A percentile compares a stretch with the other conserved stretches of the same genome.
Conservation (phyloP, 2,797 vertebrate species). For the Ceryle rudis region DNA sequence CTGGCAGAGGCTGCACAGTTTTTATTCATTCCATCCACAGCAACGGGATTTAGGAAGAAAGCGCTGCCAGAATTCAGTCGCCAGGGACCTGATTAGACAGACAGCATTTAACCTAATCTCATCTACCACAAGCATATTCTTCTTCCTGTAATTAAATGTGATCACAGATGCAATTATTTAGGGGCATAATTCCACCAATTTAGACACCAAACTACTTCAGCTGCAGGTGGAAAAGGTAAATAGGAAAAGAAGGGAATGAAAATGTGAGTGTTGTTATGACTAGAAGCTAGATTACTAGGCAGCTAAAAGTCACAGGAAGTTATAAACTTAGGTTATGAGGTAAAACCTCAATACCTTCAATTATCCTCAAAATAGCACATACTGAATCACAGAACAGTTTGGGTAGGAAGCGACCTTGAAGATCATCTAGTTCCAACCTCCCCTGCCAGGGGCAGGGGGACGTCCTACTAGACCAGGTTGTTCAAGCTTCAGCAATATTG, state of each 20-base stretch:
- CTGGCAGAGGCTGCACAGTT: background rate
- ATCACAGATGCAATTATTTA: constrained; percentile 49
- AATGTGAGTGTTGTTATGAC: background rate
- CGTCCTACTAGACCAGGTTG: no score
- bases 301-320: background rate
- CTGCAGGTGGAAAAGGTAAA: constrained; percentile 21
- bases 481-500: background rate
- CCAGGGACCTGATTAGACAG: constrained; percentile 49
- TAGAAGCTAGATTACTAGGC: background rate
- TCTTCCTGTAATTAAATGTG: constrained; percentile 52
- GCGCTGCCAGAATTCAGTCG: constrained; percentile 7
- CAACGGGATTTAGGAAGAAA: constrained; percentile 12
- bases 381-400: background rate
- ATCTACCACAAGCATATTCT: background rate
- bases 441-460: no score
- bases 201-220: background rate
- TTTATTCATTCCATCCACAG: background rate
- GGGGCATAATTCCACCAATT: constrained; percentile 43
- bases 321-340: background rate
- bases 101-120: constrained; percentile 36
- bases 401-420: no score
- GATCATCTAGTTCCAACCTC: no score
- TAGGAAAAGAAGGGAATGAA: background rate
- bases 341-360: background rate
- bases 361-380: background rate